Evolutionary conservation across 2,113 vertebrate genomes (phyloP), one percentile per base, ranked within the genome.

Genomic region (Plestiodon gilberti): DNA sequence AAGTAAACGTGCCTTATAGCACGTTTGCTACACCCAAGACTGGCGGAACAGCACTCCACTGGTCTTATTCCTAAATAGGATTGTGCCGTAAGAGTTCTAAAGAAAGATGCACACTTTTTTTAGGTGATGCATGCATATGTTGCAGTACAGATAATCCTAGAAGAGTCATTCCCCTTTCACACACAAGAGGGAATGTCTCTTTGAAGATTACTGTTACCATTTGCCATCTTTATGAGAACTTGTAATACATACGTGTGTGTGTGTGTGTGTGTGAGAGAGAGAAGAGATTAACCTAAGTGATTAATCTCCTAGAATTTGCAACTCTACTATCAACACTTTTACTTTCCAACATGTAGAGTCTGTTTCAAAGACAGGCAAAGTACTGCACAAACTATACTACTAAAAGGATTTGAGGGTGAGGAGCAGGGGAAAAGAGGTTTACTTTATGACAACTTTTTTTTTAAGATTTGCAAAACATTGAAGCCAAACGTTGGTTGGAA

Each of bases 291-390:
- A 70, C 11, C 18, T 40, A 11, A 40, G 3, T 35, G 40, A 40
- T 73, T 75, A 25, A 28, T 28, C 15, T 48, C 17, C n/a, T 52
- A 33, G 33, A 55, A 14, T 11, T 33, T 57, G 48, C 28, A 77
- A 28, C 17, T 2, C 55, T 76, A 14, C 73, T 43, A 48, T 55
- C 20, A 74, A 87, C 89, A 85, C 81, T 88, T 38, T 83, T 80
- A 40, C 81, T 92, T 95, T 88, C 90, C 62, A 57, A 76, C 84
- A n/a, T 62, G 33, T 85, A 90, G 83, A 59, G 83, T 88, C 89
- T 92, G 84, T 91, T 93, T 93, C 90, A 93, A 94, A 78, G 43
- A 9, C 67, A 87, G 84, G 28, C 62, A 85, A 69, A 86, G 84
- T 75, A 71, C 65, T 23, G 82, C n/a, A 82, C 8, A 83, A 25